Conservation (phyloP, 2,113 vertebrate species). For the Willisornis vidua region DNA sequence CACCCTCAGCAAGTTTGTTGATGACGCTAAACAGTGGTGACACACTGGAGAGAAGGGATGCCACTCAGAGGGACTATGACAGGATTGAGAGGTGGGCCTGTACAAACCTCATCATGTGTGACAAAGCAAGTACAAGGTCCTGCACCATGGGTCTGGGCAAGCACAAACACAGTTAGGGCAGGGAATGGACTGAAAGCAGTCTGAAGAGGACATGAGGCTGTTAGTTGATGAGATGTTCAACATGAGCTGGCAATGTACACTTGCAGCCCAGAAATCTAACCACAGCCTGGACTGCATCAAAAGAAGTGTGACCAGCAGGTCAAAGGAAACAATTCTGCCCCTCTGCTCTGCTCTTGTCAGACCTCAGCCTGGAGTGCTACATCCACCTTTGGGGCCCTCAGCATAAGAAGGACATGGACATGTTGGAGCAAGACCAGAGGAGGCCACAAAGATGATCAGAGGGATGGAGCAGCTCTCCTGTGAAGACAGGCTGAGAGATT, state of each 20-base stretch:
- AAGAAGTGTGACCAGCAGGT: not conserved
- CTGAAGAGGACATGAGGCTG: not conserved
- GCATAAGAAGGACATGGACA: not conserved
- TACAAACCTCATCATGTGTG: not conserved
- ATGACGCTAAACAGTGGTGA: not conserved
- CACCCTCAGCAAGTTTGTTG: not conserved
- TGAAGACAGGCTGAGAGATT: not conserved
- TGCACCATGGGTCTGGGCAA: not conserved
- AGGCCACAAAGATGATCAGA: not conserved
- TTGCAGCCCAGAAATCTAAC: not conserved
- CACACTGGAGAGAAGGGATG: not conserved
- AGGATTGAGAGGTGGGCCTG: not conserved
- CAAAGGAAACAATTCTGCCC: not conserved
- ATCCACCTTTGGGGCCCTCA: not conserved
- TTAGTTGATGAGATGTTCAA: not conserved
- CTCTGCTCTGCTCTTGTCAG: not conserved
- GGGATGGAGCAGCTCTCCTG: not conserved
- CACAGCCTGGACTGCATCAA: not conserved
- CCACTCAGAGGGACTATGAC: not conserved
- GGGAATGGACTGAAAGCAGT: not conserved
- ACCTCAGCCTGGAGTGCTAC: not conserved
- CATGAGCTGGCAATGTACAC: accelerated
- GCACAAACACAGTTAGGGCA: not conserved
- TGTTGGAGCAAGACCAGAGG: not conserved
- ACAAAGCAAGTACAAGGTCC: not conserved